Evolutionary conservation across 2,888 invertebrate species (phyloP).

Genomic region (Drosophila imparisetae): DNA sequence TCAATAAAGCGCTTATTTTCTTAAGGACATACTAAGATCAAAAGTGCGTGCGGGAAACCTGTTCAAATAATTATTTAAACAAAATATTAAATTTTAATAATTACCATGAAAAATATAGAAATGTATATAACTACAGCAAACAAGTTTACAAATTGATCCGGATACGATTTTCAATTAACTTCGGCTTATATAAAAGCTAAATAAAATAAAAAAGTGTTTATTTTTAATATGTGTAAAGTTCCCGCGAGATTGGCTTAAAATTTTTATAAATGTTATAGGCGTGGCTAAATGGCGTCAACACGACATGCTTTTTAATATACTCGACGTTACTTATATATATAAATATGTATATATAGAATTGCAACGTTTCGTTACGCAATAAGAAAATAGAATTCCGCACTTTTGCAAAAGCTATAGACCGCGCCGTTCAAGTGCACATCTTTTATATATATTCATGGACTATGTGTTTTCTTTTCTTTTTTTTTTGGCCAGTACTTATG

Average conservation of each 20-base stretch:
- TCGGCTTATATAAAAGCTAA: conserved; percentile 2
- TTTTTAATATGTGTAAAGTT: conserved; percentile 3
- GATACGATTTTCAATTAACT: neutral
- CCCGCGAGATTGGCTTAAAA: conserved; percentile 22
- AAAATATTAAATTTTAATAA: conserved; percentile 20
- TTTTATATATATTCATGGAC: conserved; percentile 9
- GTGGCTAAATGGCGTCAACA: neutral
- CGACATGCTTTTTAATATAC: conserved; percentile 6
- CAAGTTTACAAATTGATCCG: conserved; percentile 15
- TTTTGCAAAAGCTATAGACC: conserved; percentile 6
- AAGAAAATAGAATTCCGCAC: conserved; percentile 6
- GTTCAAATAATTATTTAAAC: conserved; percentile 8
- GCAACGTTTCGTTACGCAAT: conserved; percentile 9
- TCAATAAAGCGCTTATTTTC: neutral
- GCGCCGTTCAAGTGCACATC: neutral
- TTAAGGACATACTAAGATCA: neutral
- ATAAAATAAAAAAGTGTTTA: neutral
- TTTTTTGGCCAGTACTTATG: conserved; percentile 7
- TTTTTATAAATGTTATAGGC: conserved; percentile 23
- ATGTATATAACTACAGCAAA: conserved; percentile 15
- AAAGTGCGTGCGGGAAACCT: neutral
- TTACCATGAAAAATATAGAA: conserved; percentile 11
- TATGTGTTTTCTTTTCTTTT: neutral
- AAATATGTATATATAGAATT: conserved; percentile 3
- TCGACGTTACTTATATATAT: conserved; percentile 2